Evolutionary conservation across 2,888 invertebrate genomes (phyloP).

Genomic region (Philhelius pedissequus): DNA sequence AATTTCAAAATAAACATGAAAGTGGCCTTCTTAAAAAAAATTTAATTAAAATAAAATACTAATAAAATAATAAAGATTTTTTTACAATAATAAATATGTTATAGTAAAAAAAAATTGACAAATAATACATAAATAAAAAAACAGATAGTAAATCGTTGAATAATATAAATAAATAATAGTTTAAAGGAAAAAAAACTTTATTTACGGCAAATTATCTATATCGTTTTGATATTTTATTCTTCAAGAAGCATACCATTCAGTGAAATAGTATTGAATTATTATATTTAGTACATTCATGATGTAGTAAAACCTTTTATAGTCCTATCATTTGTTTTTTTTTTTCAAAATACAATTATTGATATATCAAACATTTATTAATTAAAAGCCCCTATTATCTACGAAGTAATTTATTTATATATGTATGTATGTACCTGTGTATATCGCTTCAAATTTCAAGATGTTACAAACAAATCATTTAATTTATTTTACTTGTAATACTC

Average conservation of each 20-base stretch:
- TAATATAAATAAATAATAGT: not conserved
- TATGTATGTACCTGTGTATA: too few relatives aligned
- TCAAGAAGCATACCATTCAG: not conserved
- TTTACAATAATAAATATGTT: slow-evolving; percentile 34
- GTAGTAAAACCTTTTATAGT: too few relatives aligned
- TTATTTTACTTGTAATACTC: too few relatives aligned
- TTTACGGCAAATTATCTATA: not conserved
- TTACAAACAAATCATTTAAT: too few relatives aligned
- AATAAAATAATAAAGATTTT: slow-evolving; percentile 8
- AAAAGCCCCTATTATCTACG: too few relatives aligned
- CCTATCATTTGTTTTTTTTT: too few relatives aligned
- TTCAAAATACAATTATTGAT: too few relatives aligned
- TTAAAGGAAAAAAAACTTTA: not conserved
- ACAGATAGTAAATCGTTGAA: not conserved
- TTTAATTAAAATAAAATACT: slow-evolving; percentile 2
- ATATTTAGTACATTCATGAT: too few relatives aligned
- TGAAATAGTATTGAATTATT: too few relatives aligned
- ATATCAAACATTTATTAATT: too few relatives aligned
- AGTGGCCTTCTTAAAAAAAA: slow-evolving; percentile 48
- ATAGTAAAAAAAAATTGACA: slow-evolving; percentile 16
- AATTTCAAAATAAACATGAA: slow-evolving; percentile 67
- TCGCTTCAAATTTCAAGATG: too few relatives aligned
- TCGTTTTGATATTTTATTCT: not conserved
- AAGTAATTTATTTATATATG: too few relatives aligned
- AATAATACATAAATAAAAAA: slow-evolving; percentile 15